Evolutionary conservation across 2,888 invertebrate species (phyloP).

Genomic region (Xestia xanthographa): DNA sequence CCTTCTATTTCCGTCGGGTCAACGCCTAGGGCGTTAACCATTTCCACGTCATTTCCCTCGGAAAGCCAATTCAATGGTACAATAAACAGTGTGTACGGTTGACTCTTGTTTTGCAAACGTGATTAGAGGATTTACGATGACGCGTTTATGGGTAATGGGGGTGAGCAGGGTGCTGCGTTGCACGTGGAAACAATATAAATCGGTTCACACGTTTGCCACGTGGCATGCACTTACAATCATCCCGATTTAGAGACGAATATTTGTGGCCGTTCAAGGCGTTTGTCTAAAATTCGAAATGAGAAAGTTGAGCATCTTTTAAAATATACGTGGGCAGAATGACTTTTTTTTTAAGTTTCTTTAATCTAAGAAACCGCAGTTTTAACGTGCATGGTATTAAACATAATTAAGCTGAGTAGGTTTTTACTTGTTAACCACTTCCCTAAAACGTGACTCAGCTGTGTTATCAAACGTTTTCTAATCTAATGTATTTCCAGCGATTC

Average conservation of each 20-base stretch:
- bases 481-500: slow-evolving; percentile 22
- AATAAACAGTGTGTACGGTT: slow-evolving; percentile 58
- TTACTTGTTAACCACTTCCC: slow-evolving; percentile 14
- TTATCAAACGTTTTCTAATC: slow-evolving; percentile 42
- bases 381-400: slow-evolving; percentile 1
- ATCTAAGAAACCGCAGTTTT: not conserved
- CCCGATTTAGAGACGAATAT: not conserved
- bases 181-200: slow-evolving; percentile 29
- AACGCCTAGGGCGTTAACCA: slow-evolving; percentile 85
- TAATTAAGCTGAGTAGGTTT: slow-evolving; percentile 9
- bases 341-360: not conserved
- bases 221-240: not conserved
- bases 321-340: not conserved
- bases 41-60: slow-evolving; percentile 84
- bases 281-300: not conserved
- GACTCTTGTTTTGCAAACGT: slow-evolving; percentile 60
- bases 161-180: not conserved
- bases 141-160: slow-evolving; percentile 28
- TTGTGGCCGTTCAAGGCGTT: not conserved
- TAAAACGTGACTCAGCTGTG: slow-evolving; percentile 25
- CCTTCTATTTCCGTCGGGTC: slow-evolving; percentile 85
- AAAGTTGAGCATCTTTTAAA: not conserved
- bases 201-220: slow-evolving; percentile 11
- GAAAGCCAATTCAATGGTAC: slow-evolving; percentile 75
- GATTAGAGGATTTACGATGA: slow-evolving; percentile 50